Evolutionary conservation across 2,113 vertebrate genomes (phyloP), one percentile per base, ranked within the genome.

Genomic region (Herpetotheres cachinnans): DNA sequence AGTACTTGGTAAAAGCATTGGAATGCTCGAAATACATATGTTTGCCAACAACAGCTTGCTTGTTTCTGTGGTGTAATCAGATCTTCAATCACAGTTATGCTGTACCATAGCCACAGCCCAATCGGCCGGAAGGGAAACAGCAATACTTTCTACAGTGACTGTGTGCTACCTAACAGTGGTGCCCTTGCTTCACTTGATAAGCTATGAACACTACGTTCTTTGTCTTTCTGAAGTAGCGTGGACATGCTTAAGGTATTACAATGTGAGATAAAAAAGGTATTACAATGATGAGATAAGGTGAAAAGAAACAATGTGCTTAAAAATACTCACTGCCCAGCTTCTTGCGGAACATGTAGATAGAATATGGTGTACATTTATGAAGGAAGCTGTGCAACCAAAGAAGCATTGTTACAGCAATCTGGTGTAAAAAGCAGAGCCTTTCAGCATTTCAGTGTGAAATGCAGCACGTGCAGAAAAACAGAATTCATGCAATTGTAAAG

Each of bases 101-200:
- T 47, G 49, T 66, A 40, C 29, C 21, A 18, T 36, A 50, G 54
- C 22, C 72, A 17, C 46, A 67, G 77, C 16, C 42, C 40, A 16
- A 3, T 44, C 2, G 2, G 18, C n/a, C 4, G 5, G 30, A 56
- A 56, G 44, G 52, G 40, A 58, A 82, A 26, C 8, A 9, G 79
- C 59, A 15, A 21, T 29, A 5, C 34, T 32, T 80, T 9, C 21
- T 81, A 29, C 95, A 91, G 30, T 70, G 58, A 30, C 79, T 49
- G 6, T 24, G 18, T 73, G 66, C 89, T 81, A 11, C 95, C 96
- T 85, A 77, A 49, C 4, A 11, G 92, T 95, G 95, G 95, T 85
- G 95, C 95, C 80, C 94, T 93, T 85, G 89, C 91, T 67, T 94
- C 69, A 66, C 38, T 86, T 49, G 30, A 11, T 65, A 27, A 58